A percentile compares a stretch with the other conserved stretches of the same genome.
These are phyloP conservation scores for Lepus townsendii DNA, from an alignment of 2,797 vertebrate species.

Conservation along the genomic window DNA sequence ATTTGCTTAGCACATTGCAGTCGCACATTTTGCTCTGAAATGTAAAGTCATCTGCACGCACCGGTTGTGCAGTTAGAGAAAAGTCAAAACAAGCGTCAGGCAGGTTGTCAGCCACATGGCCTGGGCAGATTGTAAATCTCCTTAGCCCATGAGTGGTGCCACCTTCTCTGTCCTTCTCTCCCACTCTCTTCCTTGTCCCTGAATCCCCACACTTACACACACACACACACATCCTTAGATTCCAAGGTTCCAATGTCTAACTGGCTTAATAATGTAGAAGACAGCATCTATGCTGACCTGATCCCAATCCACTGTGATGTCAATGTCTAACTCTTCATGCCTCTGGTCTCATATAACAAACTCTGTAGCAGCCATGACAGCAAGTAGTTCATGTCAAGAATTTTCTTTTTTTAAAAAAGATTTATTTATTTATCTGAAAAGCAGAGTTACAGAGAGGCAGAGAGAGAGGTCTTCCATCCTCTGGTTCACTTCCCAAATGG, in stretches of 20 bases:
- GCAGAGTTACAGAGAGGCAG: too few species aligned
- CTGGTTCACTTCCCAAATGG: too few species aligned
- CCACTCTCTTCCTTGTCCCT: neutral
- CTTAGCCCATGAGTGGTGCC: constrained; percentile 50
- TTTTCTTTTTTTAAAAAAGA: too few species aligned
- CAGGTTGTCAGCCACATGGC: constrained; percentile 81
- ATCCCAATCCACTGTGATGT: neutral
- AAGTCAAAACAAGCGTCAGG: constrained; percentile 83
- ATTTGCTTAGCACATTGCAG: constrained; percentile 85
- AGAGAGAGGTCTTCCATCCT: too few species aligned
- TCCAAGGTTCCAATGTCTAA: neutral
- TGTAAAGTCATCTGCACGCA: constrained; percentile 84
- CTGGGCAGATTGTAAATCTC: constrained; percentile 77
- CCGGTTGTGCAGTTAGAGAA: constrained; percentile 79
- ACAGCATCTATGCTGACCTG: neutral
- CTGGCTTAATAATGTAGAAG: neutral
- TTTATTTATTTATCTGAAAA: too few species aligned
- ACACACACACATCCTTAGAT: neutral
- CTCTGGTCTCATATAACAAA: neutral
- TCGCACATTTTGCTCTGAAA: constrained; percentile 84
- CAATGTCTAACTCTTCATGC: neutral
- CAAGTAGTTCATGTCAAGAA: neutral
- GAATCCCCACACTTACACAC: constrained; percentile 2
- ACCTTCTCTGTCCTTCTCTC: constrained; percentile 34
- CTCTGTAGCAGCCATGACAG: neutral